Base-by-base conservation (phyloP, 2,888 invertebrate species). In the Lycophotia porphyrea region DNA sequence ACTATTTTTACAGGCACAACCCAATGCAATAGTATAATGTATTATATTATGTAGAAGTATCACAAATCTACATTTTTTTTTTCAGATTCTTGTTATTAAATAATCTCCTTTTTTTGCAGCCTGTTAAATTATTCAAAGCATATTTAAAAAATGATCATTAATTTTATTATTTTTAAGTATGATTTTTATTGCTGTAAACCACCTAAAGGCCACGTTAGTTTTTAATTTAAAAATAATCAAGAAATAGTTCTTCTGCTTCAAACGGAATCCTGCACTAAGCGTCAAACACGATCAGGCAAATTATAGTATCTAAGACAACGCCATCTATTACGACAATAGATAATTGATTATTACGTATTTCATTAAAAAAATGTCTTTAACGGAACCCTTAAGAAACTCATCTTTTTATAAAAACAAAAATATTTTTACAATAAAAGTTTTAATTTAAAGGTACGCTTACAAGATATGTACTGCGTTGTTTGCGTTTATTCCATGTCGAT, bases 311-410 rank as follows among this genome's bases (percentile, higher is more conserved):
- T 18, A 73, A 24, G 0, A 44, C 55, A 73, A 34, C 73, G 74
- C 55, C 73, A 74, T 58, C 74, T 73, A 27, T 58, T 36, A 36
- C 0, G 24, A n/a, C n/a, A n/a, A n/a, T n/a, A n/a, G n/a, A n/a
- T n/a, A n/a, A n/a, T n/a, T n/a, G n/a, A n/a, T n/a, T n/a, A n/a
- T n/a, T n/a, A n/a, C n/a, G n/a, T n/a, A n/a, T 42, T 42, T 39
- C 0, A 42, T 8, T 47, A 21, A 11, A 49, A 4, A 24, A n/a
- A 24, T 13, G 42, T 52, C 39, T 13, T 5, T 5, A n/a, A n/a
- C 21, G 3, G 13, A 71, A 71, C 9, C 9, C 0, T 39, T 18
- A 0, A 11, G 8, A 39, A 39, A 4, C 11, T 31, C 18, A 9
- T 5, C 13, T 64, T n/a, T n/a, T 11, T 0, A 31, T 34, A 34